Percentiles rank a stretch among this genome's conserved stretches.
Evolutionary conservation across 2,113 vertebrate genomes (phyloP).

Genomic region (Neolamprologus cancellatus): DNA sequence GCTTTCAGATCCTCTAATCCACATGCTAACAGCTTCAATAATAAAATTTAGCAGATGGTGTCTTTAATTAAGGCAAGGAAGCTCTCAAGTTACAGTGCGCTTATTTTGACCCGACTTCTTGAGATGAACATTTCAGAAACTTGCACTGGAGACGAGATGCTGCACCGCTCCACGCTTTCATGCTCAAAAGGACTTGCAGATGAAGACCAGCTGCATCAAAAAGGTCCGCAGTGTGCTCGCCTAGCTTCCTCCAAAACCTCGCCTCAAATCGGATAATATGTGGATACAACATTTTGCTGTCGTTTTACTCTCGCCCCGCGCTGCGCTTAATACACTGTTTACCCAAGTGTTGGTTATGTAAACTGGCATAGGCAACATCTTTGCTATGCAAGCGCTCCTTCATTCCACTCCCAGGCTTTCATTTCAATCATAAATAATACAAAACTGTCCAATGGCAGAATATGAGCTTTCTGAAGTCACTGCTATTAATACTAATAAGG

Average conservation of each 20-base stretch:
- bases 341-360: constrained; percentile 54
- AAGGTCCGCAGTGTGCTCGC: constrained; percentile 8
- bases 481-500: constrained; percentile 76
- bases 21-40: constrained; percentile 1
- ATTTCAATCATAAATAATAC: constrained; percentile 72
- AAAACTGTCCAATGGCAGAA: constrained; percentile 69
- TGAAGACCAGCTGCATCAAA: constrained; percentile 43
- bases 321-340: constrained; percentile 53
- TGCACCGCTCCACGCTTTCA: constrained; percentile 3
- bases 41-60: constrained; percentile 44
- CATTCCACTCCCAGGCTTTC: constrained; percentile 51
- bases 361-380: constrained; percentile 54
- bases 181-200: constrained; percentile 57
- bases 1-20: background rate
- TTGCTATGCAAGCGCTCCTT: constrained; percentile 53
- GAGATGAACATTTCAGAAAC: constrained; percentile 3
- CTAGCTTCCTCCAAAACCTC: background rate
- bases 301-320: background rate
- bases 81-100: background rate
- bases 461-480: constrained; percentile 70
- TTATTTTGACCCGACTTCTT: constrained; percentile 23
- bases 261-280: constrained; percentile 6
- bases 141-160: constrained; percentile 13
- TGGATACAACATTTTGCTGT: constrained; percentile 51
- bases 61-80: constrained; percentile 34